A percentile compares a stretch with the other conserved stretches of the same genome.
Evolutionary conservation across 2,888 invertebrate genomes (phyloP).

Genomic region (Micoletzkya japonica): DNA sequence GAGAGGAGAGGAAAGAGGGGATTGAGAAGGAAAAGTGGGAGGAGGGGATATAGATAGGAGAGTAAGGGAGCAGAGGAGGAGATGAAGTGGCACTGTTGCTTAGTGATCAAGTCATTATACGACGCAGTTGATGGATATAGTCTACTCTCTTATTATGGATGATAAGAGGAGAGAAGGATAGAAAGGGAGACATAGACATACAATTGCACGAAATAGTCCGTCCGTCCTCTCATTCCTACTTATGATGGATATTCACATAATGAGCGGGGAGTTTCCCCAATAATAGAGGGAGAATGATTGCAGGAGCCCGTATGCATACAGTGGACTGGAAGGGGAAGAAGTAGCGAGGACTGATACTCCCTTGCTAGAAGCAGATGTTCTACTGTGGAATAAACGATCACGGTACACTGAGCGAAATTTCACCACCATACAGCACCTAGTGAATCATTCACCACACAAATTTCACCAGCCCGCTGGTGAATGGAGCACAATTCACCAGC

Average conservation of each 20-base stretch:
- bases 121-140: background rate
- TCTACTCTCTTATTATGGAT: no score
- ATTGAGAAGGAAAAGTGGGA: slow-evolving; percentile 1
- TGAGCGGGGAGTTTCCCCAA: no score
- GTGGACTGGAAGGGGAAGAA: slow-evolving; percentile 24
- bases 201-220: no score
- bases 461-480: no score
- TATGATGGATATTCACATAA: no score
- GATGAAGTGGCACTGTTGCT: background rate
- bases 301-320: slow-evolving; percentile 30
- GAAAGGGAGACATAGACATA: background rate
- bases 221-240: no score
- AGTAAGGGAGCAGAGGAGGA: background rate
- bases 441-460: no score
- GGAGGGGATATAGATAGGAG: background rate
- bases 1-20: background rate
- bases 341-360: slow-evolving; percentile 42
- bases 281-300: no score
- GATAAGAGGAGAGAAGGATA: background rate
- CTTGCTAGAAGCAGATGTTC: slow-evolving; percentile 51
- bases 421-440: no score
- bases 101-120: no score
- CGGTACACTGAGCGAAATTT: no score
- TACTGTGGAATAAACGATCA: slow-evolving; percentile 54
- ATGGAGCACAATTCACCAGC: no score